Evolutionary conservation across 2,113 vertebrate species (phyloP).

Genomic region (Orthonyx spaldingii): DNA sequence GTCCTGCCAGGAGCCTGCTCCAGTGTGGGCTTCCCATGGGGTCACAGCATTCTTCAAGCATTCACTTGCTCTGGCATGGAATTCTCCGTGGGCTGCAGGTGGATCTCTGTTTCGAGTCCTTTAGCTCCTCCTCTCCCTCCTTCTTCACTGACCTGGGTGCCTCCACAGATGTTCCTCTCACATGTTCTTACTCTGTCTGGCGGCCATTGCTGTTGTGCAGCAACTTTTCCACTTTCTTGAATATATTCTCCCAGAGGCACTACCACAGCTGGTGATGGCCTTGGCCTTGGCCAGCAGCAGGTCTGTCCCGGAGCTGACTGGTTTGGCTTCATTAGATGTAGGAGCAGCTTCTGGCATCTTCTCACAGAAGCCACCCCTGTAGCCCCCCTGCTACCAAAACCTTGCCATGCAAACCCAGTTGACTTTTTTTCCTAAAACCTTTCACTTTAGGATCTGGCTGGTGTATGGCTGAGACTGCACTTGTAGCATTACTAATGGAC

Average conservation of each 20-base stretch:
- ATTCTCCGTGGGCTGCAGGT: background rate
- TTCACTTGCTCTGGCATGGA: background rate
- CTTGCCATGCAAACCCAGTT: background rate
- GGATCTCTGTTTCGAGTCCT: background rate
- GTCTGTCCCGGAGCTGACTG: fast-evolving
- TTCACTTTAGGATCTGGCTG: background rate
- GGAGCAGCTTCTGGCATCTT: background rate
- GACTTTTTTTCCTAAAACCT: background rate
- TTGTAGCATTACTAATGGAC: background rate
- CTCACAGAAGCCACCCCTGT: background rate
- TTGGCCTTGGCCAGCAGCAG: background rate
- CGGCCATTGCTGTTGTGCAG: background rate
- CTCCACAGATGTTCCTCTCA: background rate
- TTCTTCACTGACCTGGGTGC: background rate
- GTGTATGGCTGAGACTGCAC: no score
- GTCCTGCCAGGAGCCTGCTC: background rate
- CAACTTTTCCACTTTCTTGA: background rate
- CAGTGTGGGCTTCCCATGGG: background rate
- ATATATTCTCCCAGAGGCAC: background rate
- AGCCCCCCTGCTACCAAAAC: background rate
- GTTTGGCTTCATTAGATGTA: background rate
- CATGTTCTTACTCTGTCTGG: background rate
- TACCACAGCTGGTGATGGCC: background rate
- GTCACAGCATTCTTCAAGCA: background rate
- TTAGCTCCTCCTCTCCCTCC: background rate